Evolutionary conservation across 2,888 invertebrate genomes (phyloP), one percentile per base, ranked within the genome.

Genomic region (Caprella mutica): DNA sequence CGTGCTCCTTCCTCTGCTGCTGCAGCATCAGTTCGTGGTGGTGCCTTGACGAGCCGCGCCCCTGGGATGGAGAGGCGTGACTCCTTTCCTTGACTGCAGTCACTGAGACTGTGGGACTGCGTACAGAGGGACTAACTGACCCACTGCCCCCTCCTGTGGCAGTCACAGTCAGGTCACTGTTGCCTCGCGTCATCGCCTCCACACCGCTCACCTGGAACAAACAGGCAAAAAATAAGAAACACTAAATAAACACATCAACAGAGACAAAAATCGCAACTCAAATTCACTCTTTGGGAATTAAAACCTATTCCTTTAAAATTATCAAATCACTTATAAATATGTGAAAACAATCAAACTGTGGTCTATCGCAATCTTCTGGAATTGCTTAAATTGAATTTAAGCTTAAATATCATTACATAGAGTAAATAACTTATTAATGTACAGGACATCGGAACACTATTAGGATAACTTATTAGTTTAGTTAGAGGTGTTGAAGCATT

Each of bases 21-120:
- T 64, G 60, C 30, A 64, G 43, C 27, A 59, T 55, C 17, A 64
- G 55, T 35, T 64, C 48, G 30, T 48, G 48, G 19, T 48, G 48
- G 14, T 30, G 24, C 9, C 27, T 48, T 29, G 30, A 30, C n/a
- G 60, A 64, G n/a, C 58, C 55, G 26, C 58, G 58, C n/a, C 48
- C 14, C n/a, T 48, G 48, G 19, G 48, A 26, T 14, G 43, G 21
- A 26, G 48, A 26, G 27, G 48, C 48, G 23, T 26, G 27, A 21
- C 50, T 21, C 17, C 55, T 54, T 24, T 44, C 57, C 50, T 38
- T 53, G 14, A 59, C 54, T 1, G 62, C 54, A n/a, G 62, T 62
- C 46, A 64, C 52, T n/a, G 64, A 64, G 33, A 62, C 58, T 35
- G 53, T 44, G 27, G 62, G 53, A 56, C 54, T 62, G 29, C 17